Base-by-base conservation (phyloP, 2,797 vertebrate species). In the Natrix natrix region DNA sequence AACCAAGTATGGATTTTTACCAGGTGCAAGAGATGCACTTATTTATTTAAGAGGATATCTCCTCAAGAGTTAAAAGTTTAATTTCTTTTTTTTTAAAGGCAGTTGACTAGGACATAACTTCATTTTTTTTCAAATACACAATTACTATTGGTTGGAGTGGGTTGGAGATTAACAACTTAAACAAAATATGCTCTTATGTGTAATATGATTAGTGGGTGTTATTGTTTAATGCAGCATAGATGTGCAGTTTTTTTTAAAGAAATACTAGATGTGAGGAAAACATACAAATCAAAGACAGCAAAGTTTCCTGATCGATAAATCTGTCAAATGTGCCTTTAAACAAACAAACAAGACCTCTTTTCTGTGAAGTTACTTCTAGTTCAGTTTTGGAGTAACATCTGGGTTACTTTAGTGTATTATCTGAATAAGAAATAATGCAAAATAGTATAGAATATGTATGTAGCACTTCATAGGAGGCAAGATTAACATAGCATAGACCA, bases 341-440 rank as follows among this genome's bases (percentile, higher is more conserved):
- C 13, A 6, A 0, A 8, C 3, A 88, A 26, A 55, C 24, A 11
- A 43, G 91, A 88, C 32, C 0, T 91, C 61, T 60, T 59, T 60
- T 28, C 43, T 91, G n/a, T 91, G 61, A 83, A 54, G 20, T 91
- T 32, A 88, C 61, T 83, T 93, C 56, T 94, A 87, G 60, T 94
- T 97, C 93, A 96, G 96, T 94, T 96, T 94, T 92, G 95, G 93
- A 95, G 95, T 96, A 96, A 95, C 94, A 96, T 94, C 95, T 97
- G 96, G 92, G 22, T 86, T 93, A 93, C 43, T 95, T 93, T 92
- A 92, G 94, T 93, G 95, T 97, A 96, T 91, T 95, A 94, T 88
- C 28, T 96, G 37, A 87, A 86, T 94, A 96, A 96, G 63, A 32
- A 83, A 0, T 26, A 96, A 93, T 95, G 93, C 93, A 97, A 94